These are phyloP conservation scores for Syrrhaptes paradoxus DNA, from an alignment of 2,113 vertebrate genomes.

Conservation along the genomic window DNA sequence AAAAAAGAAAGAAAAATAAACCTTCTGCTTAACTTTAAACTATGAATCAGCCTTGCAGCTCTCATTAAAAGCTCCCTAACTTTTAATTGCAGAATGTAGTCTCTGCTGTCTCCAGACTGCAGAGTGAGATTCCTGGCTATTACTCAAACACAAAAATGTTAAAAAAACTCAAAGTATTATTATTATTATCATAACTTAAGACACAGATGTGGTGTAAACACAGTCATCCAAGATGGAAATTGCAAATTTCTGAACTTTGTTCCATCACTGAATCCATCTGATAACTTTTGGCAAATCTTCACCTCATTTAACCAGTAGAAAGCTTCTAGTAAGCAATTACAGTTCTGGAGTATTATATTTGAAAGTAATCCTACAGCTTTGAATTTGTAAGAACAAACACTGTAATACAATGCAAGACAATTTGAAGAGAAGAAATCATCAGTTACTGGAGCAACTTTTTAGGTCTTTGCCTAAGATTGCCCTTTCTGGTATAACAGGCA, in stretches of 20 bases:
- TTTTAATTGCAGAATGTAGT: conserved; percentile 40
- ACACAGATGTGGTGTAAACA: neutral
- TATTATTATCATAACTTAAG: neutral
- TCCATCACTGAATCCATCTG: neutral
- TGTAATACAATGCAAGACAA: neutral
- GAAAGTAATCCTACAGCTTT: neutral
- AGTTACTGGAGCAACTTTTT: neutral
- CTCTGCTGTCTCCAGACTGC: conserved; percentile 13
- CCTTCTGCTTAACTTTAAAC: conserved; percentile 49
- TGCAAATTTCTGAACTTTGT: neutral
- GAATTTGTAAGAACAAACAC: neutral
- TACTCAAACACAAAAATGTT: conserved; percentile 10
- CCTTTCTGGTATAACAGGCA: neutral
- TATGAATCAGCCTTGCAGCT: conserved; percentile 28
- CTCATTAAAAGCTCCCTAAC: conserved; percentile 55
- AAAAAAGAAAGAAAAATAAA: neutral
- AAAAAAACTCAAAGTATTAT: neutral
- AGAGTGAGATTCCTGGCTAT: neutral
- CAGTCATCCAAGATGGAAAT: neutral
- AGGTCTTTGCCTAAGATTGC: neutral
- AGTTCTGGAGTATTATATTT: neutral
- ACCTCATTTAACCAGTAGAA: neutral
- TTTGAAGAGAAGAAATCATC: neutral
- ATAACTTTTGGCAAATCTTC: neutral
- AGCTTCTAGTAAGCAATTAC: neutral